phyloP scores from a whole-genome alignment of 2,888 invertebrate species.

The Scaeva pyrastri region DNA sequence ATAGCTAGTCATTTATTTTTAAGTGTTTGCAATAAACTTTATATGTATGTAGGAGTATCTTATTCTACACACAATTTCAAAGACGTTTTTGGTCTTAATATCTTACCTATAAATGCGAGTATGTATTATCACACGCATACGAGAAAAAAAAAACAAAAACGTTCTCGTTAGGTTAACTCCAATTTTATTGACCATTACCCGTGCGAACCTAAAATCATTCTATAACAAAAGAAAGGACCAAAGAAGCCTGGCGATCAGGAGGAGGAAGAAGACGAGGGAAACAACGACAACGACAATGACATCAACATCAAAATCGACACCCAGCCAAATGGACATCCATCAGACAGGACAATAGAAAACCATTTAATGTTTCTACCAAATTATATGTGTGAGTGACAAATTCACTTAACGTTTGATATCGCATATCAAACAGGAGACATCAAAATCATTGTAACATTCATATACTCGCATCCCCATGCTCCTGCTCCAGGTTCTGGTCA shows the following conservation, averaged over 20 bases:
- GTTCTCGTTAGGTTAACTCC: conserved; percentile 56
- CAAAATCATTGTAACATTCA: conserved; percentile 53
- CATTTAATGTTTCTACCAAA: conserved; percentile 47
- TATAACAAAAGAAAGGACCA: conserved; percentile 22
- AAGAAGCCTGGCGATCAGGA: too few relatives aligned
- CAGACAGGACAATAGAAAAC: conserved; percentile 46
- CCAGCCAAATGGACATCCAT: conserved; percentile 35
- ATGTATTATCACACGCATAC: neutral
- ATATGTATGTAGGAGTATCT: neutral
- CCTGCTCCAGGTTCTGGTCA: neutral
- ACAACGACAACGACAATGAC: neutral
- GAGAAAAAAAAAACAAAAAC: conserved; percentile 17
- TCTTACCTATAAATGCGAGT: neutral
- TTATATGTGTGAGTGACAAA: conserved; percentile 53
- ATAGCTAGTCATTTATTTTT: conserved; percentile 19
- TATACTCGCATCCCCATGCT: neutral
- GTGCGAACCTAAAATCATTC: conserved; percentile 32
- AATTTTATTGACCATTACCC: conserved; percentile 63
- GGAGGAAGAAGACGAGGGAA: neutral
- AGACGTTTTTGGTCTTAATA: conserved; percentile 1
- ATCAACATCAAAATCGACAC: neutral
- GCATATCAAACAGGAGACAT: conserved; percentile 66
- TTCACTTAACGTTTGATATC: conserved; percentile 67
- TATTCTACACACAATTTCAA: neutral
- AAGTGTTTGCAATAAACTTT: conserved; percentile 33